These are phyloP conservation scores for Pao palembangensis DNA, from an alignment of 2,113 vertebrate genomes.

Conservation along the genomic window DNA sequence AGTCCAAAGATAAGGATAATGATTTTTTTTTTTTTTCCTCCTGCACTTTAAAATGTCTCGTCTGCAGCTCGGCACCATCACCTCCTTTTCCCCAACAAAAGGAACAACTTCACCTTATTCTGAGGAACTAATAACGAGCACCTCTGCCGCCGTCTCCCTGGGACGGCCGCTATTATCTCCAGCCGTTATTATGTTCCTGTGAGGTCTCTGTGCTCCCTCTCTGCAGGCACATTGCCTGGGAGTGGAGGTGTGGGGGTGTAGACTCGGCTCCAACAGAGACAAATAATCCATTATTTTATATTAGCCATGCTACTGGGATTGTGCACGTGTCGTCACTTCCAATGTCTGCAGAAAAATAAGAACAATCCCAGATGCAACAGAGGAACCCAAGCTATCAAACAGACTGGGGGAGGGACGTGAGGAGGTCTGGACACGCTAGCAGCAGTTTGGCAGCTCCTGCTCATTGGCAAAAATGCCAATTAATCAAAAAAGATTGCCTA, in stretches of 20 bases:
- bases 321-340: too few species aligned
- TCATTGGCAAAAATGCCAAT: too few species aligned
- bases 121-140: conserved; percentile 44
- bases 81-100: conserved; percentile 4
- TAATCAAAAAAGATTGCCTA: too few species aligned
- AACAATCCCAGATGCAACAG: too few species aligned
- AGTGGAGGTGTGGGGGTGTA: conserved; percentile 26
- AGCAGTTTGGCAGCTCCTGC: too few species aligned
- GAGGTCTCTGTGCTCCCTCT: conserved; percentile 41
- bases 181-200: conserved; percentile 49
- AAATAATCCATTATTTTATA: too few species aligned
- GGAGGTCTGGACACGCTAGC: too few species aligned
- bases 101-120: conserved; percentile 26
- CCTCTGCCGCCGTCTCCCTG: conserved; percentile 25
- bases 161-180: conserved; percentile 44
- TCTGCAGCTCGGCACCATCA: conserved; percentile 31
- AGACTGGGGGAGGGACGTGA: too few species aligned
- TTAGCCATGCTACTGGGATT: too few species aligned
- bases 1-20: conserved; percentile 58
- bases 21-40: conserved; percentile 29
- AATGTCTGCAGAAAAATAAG: too few species aligned
- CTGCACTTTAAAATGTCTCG: conserved; percentile 45
- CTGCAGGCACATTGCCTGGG: conserved; percentile 5
- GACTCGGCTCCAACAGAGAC: too few species aligned
- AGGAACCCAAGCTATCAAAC: too few species aligned